phyloP scores from a whole-genome alignment of 1,140 invertebrate genomes.

The Medauroidea extradentata region DNA sequence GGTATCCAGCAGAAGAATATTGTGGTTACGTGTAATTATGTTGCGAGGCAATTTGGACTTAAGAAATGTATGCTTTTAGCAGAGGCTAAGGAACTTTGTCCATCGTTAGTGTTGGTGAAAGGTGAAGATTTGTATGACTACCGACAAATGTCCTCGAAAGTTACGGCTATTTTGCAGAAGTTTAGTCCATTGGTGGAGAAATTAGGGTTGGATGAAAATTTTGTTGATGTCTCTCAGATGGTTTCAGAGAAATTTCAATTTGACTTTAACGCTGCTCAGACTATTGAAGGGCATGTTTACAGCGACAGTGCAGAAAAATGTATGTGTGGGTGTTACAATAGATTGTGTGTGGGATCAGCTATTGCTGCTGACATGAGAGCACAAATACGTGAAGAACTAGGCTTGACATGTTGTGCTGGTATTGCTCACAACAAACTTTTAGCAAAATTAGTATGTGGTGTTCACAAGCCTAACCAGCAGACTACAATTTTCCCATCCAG shows the following conservation, averaged over 20 bases:
- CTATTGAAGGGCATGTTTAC: conserved; percentile 24
- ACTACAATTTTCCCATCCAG: conserved; percentile 68
- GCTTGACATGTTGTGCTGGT: conserved; percentile 74
- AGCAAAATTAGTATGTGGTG: conserved; percentile 68
- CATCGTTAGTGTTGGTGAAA: conserved; percentile 61
- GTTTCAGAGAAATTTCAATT: conserved; percentile 50
- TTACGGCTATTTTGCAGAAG: conserved; percentile 59
- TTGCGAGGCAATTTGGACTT: conserved; percentile 64
- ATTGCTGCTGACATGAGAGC: conserved; percentile 67
- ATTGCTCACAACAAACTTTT: conserved; percentile 79
- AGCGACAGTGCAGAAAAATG: conserved; percentile 42
- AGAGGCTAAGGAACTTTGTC: conserved; percentile 63
- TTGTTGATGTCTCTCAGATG: conserved; percentile 65
- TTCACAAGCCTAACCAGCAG: conserved; percentile 76
- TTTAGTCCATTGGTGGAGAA: conserved; percentile 67
- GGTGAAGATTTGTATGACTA: conserved; percentile 74
- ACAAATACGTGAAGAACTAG: conserved; percentile 57
- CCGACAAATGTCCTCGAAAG: conserved; percentile 62
- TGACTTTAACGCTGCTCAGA: conserved; percentile 20
- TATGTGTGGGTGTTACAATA: conserved; percentile 62
- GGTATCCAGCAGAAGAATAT: conserved; percentile 76
- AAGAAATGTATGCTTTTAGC: conserved; percentile 66
- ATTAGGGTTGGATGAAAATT: conserved; percentile 77
- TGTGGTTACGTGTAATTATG: conserved; percentile 76
- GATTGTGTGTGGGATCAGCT: conserved; percentile 59